phyloP scores from a whole-genome alignment of 2,113 vertebrate genomes.

The Athene cunicularia region DNA sequence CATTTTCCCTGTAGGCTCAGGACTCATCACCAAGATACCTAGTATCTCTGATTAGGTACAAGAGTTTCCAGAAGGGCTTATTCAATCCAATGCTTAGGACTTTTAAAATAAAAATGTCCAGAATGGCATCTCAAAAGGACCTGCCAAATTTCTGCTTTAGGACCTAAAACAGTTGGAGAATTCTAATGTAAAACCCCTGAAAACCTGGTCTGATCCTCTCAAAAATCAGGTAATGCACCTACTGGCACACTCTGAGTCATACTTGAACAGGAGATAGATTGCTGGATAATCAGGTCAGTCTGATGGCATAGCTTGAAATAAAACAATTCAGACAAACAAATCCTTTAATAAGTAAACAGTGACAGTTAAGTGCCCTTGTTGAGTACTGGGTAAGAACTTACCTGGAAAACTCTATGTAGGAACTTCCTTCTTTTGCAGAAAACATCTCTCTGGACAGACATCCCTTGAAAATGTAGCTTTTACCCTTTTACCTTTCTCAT shows the following conservation, averaged over 20 bases:
- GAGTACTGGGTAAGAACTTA: neutral
- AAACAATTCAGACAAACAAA: neutral
- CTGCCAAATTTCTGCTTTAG: neutral
- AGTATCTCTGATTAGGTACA: neutral
- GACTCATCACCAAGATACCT: neutral
- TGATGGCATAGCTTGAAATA: neutral
- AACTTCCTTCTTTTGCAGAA: neutral
- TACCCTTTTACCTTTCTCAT: neutral
- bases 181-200: neutral
- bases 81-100: neutral
- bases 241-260: neutral
- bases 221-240: neutral
- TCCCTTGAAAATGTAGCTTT: neutral
- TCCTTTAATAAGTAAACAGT: neutral
- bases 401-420: fast-evolving
- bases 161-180: neutral
- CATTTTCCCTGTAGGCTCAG: neutral
- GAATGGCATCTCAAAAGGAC: neutral
- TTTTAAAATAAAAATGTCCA: neutral
- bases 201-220: neutral
- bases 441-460: neutral
- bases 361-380: fast-evolving
- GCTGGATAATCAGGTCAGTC: neutral
- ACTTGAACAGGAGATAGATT: neutral
- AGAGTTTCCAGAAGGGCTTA: neutral